phyloP scores from a whole-genome alignment of 2,113 vertebrate genomes.

The Collichthys lucidus region DNA sequence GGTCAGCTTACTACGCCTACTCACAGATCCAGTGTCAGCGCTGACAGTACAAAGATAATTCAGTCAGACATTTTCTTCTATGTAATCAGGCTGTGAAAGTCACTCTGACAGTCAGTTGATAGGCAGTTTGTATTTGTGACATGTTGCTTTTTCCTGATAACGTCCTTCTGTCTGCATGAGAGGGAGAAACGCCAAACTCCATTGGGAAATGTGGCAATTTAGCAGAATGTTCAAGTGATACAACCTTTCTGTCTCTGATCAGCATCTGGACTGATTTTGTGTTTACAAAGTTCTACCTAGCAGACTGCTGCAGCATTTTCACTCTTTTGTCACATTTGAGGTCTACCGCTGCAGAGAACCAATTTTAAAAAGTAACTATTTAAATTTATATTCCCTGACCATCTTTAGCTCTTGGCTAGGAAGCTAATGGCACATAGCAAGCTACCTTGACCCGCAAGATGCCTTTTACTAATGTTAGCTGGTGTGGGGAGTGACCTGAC shows the following conservation, averaged over 20 bases:
- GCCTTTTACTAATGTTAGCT: too few species aligned
- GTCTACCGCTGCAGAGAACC: too few species aligned
- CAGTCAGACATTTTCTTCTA: background rate
- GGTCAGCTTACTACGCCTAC: constrained; percentile 7
- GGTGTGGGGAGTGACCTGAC: too few species aligned
- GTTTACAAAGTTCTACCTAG: background rate
- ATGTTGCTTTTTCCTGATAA: constrained; percentile 20
- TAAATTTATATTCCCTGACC: too few species aligned
- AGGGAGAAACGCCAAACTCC: background rate
- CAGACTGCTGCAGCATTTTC: too few species aligned
- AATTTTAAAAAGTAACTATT: too few species aligned
- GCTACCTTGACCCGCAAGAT: too few species aligned
- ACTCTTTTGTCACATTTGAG: too few species aligned
- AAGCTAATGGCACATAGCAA: too few species aligned
- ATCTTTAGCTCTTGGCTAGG: too few species aligned
- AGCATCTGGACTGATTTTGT: background rate
- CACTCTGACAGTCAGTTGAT: background rate
- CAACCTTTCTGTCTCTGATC: background rate
- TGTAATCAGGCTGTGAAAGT: constrained; percentile 15
- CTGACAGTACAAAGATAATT: constrained; percentile 16
- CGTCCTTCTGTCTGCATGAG: background rate
- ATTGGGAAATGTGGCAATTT: background rate
- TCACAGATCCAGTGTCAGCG: background rate
- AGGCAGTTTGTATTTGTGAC: constrained; percentile 3
- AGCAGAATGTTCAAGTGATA: background rate